Conservation (phyloP, 2,888 invertebrate species). For the Acronicta leporina region DNA sequence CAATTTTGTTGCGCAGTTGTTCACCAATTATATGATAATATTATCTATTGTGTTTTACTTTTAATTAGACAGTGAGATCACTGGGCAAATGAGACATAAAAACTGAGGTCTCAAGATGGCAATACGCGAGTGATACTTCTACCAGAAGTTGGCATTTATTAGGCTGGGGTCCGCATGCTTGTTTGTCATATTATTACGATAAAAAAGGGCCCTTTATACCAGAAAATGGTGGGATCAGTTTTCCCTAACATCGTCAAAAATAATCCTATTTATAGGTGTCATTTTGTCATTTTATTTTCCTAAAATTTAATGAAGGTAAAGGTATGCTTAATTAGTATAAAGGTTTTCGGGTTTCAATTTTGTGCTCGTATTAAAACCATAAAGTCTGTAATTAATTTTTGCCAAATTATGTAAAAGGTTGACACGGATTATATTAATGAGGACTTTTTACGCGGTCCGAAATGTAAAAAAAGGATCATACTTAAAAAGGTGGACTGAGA, state of each 20-base stretch:
- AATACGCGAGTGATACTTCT: no score
- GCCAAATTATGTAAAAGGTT: conserved; percentile 42
- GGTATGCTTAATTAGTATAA: conserved; percentile 54
- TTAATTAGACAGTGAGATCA: no score
- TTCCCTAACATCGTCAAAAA: neutral
- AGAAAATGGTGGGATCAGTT: no score
- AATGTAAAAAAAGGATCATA: conserved; percentile 27
- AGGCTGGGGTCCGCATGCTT: no score
- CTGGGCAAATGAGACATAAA: no score
- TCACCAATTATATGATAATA: no score
- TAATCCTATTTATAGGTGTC: conserved; percentile 31
- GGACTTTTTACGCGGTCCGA: conserved; percentile 23
- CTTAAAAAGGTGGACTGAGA: conserved; percentile 24
- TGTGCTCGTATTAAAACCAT: conserved; percentile 45
- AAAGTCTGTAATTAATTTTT: conserved; percentile 45
- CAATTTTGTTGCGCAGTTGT: no score
- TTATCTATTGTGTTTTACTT: no score
- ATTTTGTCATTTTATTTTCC: conserved; percentile 18
- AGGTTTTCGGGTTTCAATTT: conserved; percentile 46
- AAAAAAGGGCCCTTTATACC: no score
- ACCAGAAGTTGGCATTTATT: no score
- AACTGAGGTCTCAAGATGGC: no score
- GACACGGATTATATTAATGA: conserved; percentile 35
- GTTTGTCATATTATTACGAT: no score
- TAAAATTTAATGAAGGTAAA: conserved; percentile 34